Evolutionary conservation across 2,888 invertebrate genomes (phyloP), one percentile per base, ranked within the genome.

Genomic region (Antheraea assamensis): DNA sequence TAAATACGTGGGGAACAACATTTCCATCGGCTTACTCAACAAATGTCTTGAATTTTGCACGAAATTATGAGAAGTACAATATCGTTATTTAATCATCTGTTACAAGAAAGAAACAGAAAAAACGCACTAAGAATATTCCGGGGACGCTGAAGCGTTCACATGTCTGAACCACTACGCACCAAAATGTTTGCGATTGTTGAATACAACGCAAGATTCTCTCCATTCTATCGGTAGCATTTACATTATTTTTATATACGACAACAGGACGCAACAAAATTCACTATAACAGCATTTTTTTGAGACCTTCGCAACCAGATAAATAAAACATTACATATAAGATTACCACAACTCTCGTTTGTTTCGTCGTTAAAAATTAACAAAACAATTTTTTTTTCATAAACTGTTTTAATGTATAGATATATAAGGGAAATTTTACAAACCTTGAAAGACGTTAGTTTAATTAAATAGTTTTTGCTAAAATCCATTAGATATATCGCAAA

Each of bases 11-110:
- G 15, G 17, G n/a, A 35, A 31, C 73, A 73, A 70, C 49, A 58
- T 55, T 58, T 58, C 70, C 47, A 71, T 21, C 64, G 64, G 66
- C 58, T 71, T 58, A 75, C 52, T 73, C 68, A 72, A 72, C 19
- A 73, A 77, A 83, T 79, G 80, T 81, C 19, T n/a, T 35, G 4
- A 79, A 75, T 77, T 77, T 77, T 77, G 78, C 78, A 8, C 13
- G 35, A 82, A 83, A 82, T 80, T 86, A 92, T 92, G 94, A 94
- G 94, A 94, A 93, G 94, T 94, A 94, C 93, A 93, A 94, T 94
- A 94, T 92, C 85, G 92, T 93, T 58, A 70, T 70, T 52, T 24
- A 24, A 31, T 70, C 24, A 35, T 52, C 17, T 31, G 27, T 68
- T 68, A 31, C n/a, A 55, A 55, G 24, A 73, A 35, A 27, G 31